These are phyloP conservation scores for Scopus umbretta DNA, from an alignment of 2,113 vertebrate genomes.

Conservation along the genomic window DNA sequence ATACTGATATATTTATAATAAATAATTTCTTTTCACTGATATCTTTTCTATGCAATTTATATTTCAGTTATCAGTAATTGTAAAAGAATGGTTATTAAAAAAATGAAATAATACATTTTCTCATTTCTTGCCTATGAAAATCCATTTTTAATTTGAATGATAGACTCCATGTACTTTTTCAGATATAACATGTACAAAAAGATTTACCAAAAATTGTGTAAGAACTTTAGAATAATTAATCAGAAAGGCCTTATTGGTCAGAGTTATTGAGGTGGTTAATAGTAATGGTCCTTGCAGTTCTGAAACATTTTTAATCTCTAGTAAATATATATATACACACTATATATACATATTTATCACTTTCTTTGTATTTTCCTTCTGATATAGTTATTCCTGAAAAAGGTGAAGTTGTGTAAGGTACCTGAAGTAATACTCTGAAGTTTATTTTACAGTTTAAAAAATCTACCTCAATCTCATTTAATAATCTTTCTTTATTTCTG, in stretches of 20 bases:
- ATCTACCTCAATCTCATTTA: background rate
- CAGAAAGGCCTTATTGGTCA: background rate
- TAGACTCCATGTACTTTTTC: background rate
- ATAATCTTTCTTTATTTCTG: background rate
- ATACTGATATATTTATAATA: background rate
- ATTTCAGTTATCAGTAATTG: background rate
- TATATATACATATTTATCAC: background rate
- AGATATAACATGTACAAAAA: background rate
- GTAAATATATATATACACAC: background rate
- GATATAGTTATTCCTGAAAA: background rate
- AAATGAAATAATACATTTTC: background rate
- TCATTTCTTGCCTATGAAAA: background rate
- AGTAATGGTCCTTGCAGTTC: background rate
- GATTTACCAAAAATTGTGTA: background rate
- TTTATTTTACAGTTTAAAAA: background rate
- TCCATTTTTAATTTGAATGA: background rate
- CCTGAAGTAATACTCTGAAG: background rate
- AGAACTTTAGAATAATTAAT: background rate
- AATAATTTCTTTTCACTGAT: background rate
- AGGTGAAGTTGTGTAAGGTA: background rate
- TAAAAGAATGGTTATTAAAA: background rate
- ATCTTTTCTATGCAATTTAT: background rate
- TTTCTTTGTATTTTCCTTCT: background rate
- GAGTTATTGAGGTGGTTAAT: background rate
- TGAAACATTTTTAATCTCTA: background rate